Conservation (phyloP, 2,888 invertebrate genomes). For the Sinopyrophorus schimmeli region DNA sequence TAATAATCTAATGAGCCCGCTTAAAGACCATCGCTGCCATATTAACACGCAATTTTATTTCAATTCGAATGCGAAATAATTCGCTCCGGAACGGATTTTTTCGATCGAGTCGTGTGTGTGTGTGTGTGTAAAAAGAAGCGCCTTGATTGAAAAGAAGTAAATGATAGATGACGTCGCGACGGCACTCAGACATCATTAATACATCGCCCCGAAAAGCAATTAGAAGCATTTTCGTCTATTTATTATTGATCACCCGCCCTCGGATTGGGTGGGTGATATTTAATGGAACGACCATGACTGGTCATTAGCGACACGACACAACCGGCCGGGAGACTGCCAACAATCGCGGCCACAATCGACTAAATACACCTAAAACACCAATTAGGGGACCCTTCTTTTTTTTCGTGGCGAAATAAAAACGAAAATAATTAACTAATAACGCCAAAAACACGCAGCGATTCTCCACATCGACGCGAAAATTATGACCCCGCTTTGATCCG, state of each 20-base stretch:
- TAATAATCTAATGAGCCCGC: too few species aligned
- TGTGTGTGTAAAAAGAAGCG: too few species aligned
- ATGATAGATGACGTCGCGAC: not conserved
- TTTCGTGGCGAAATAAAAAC: not conserved
- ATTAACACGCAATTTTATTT: too few species aligned
- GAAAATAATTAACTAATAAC: conserved; percentile 8
- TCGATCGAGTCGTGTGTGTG: too few species aligned
- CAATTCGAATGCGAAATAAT: too few species aligned
- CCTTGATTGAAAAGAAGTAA: not conserved
- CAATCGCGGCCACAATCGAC: not conserved
- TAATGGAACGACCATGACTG: conserved; percentile 3
- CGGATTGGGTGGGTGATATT: not conserved
- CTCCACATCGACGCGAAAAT: too few species aligned
- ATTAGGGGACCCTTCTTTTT: not conserved
- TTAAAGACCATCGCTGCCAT: too few species aligned
- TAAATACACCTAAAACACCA: not conserved
- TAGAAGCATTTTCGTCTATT: not conserved
- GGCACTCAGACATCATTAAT: too few species aligned
- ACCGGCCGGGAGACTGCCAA: not conserved
- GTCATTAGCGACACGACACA: conserved; percentile 7
- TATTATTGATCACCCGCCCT: conserved; percentile 11
- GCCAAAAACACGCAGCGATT: not conserved
- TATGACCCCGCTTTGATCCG: conserved; percentile 15
- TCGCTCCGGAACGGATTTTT: too few species aligned
- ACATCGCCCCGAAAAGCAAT: too few species aligned